Conservation (phyloP, 2,113 vertebrate species). For the Peromyscus maniculatus region DNA sequence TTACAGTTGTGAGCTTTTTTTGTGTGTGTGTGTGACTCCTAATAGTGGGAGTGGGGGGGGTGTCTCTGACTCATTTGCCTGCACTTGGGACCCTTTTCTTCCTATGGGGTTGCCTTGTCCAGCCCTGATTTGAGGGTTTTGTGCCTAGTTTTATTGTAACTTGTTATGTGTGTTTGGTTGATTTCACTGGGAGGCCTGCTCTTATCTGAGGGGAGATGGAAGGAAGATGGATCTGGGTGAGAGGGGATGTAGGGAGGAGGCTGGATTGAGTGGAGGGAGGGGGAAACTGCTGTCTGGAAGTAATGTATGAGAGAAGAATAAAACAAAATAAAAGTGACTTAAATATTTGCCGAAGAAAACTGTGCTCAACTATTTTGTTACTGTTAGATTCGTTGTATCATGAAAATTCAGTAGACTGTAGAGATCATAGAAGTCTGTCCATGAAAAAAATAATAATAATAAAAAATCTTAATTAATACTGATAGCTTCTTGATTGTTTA, state of each 20-base stretch:
- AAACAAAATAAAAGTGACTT: neutral
- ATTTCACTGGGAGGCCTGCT: neutral
- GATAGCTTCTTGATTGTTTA: neutral
- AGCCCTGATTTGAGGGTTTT: neutral
- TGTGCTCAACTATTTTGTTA: neutral
- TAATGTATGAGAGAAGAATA: neutral
- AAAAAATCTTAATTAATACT: neutral
- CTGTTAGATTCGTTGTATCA: conserved; percentile 17
- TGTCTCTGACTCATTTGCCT: neutral
- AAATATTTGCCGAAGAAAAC: conserved; percentile 1
- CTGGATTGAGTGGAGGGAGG: neutral
- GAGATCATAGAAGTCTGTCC: neutral
- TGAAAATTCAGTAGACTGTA: conserved; percentile 7
- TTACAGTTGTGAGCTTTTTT: neutral
- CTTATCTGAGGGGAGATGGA: neutral
- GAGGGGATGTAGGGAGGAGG: neutral
- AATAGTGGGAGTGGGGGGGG: neutral
- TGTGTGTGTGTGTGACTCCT: neutral
- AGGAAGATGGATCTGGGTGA: neutral
- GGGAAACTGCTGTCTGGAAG: neutral
- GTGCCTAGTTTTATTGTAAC: neutral
- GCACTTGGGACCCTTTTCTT: neutral
- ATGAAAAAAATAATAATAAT: neutral
- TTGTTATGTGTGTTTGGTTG: neutral
- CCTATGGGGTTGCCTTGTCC: neutral